Conservation (phyloP, 2,113 vertebrate genomes). For the Neotoma lepida region DNA sequence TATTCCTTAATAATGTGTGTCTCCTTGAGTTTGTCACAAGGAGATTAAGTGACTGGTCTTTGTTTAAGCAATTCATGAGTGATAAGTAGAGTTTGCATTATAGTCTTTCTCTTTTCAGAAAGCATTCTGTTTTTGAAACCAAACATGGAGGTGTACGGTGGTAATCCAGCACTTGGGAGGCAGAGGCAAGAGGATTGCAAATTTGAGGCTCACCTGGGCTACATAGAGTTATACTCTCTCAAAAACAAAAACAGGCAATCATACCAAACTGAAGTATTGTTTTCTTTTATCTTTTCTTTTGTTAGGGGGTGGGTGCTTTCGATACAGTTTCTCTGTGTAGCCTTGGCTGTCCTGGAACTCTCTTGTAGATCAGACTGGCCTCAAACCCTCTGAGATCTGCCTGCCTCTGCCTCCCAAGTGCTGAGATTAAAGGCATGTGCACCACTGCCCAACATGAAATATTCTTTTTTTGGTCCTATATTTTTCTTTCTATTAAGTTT, state of each 20-base stretch:
- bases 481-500: background rate
- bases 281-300: background rate
- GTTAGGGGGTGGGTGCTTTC: too few species aligned
- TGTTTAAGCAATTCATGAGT: constrained; percentile 6
- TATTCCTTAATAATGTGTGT: background rate
- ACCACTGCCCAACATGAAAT: background rate
- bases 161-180: background rate
- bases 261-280: background rate
- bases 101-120: constrained; percentile 1
- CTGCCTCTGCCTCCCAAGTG: too few species aligned
- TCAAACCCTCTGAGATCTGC: too few species aligned
- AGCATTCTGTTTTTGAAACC: background rate
- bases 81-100: constrained; percentile 33
- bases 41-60: background rate
- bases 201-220: background rate
- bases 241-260: background rate
- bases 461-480: background rate
- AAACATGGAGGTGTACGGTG: background rate
- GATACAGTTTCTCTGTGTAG: background rate
- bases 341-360: background rate
- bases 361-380: background rate
- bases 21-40: constrained; percentile 31
- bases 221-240: background rate
- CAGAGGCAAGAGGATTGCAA: background rate
- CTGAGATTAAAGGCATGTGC: background rate